Base-by-base conservation (phyloP, 2,797 vertebrate species). In the Catharus ustulatus region DNA sequence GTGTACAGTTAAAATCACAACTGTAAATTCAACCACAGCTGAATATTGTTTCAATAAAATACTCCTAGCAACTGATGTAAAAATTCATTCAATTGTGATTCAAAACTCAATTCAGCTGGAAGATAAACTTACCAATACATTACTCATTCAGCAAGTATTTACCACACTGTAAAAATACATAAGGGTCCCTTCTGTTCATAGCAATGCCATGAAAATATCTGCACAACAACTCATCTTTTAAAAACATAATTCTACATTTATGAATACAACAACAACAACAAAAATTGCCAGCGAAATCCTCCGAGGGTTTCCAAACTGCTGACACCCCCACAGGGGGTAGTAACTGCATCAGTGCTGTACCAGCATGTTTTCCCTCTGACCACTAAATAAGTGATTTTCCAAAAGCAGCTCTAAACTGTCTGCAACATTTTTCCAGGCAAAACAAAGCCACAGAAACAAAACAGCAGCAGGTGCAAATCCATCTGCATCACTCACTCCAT, bases 1-100 rank as follows among this genome's bases (percentile, higher is more conserved):
- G 89, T 82, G 79, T 80, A 71, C 84, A 95, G 66, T 86, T 95
- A 95, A 95, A 96, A 96, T 93, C 76, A 86, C 79, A 93, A 77
- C 74, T 94, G 91, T 79, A 93, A 93, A 88, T 91, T 90, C 88
- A 90, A 87, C 64, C 42, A 80, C 49, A 90, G 87, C 66, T 89
- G 86, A 89, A n/a, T 87, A 82, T 75, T 89, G 79, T 91, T 87
- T 85, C 89, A 87, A 67, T 32, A 84, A 91, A 91, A 93, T 89
- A 87, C 51, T 85, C 83, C 43, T 63, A 61, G 51, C 77, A 90
- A 81, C 62, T 8, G 71, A 95, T 95, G 85, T 88, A 94, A 89
- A 95, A 92, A 74, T 40, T 68, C 19, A 81, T 71, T 83, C 15
- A 23, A 80, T 71, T 76, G 49, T 38, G 57, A 96, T 82, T 95